Evolutionary conservation across 2,797 vertebrate species (phyloP).

Genomic region (Amblyopsis hoosieri): DNA sequence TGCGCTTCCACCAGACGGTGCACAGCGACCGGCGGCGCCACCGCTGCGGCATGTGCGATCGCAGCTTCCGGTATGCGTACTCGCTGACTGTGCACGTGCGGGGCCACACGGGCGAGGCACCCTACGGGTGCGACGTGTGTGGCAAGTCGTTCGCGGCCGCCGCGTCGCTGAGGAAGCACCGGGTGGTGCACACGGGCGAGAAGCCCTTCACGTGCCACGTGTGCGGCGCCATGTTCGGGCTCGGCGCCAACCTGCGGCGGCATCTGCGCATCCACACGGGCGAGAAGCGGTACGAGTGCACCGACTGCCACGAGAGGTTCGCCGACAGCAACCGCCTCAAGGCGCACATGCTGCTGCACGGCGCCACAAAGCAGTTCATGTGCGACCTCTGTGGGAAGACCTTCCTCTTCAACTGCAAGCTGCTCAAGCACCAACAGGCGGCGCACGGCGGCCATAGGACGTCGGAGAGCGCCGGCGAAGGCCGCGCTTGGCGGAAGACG

Average conservation of each 20-base stretch:
- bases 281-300: conserved; percentile 72
- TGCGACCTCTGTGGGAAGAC: conserved; percentile 71
- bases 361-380: conserved; percentile 70
- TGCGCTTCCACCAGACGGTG: conserved; percentile 75
- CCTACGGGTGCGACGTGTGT: conserved; percentile 53
- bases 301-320: conserved; percentile 77
- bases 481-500: conserved; percentile 32
- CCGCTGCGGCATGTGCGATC: conserved; percentile 43
- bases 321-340: conserved; percentile 73
- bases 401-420: conserved; percentile 73
- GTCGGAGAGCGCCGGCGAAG: not conserved
- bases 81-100: conserved; percentile 55
- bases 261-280: conserved; percentile 70
- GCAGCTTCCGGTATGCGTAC: conserved; percentile 61
- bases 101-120: conserved; percentile 49
- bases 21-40: conserved; percentile 63
- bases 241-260: conserved; percentile 65
- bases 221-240: conserved; percentile 61
- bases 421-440: conserved; percentile 68
- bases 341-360: conserved; percentile 74
- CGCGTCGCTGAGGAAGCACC: conserved; percentile 57
- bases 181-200: conserved; percentile 57
- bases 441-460: conserved; percentile 35
- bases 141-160: conserved; percentile 56
- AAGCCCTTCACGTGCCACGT: conserved; percentile 63